phyloP scores from a whole-genome alignment of 2,113 vertebrate genomes.

The Platysternon megacephalum region DNA sequence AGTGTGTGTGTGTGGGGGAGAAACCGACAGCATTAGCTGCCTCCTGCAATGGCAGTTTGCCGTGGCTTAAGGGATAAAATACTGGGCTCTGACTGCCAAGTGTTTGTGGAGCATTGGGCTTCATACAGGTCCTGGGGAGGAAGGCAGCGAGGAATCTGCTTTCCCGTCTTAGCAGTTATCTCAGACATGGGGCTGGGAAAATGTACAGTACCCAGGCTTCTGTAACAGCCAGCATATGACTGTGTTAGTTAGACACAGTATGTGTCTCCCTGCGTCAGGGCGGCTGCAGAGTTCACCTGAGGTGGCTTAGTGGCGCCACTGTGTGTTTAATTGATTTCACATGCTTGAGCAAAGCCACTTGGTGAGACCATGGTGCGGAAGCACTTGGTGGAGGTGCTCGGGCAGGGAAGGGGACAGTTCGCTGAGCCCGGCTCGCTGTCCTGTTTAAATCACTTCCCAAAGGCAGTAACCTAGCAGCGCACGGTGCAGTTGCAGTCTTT shows the following conservation, averaged over 20 bases:
- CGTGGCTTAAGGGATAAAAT: constrained; percentile 34
- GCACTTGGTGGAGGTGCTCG: not conserved
- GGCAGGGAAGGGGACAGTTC: not conserved
- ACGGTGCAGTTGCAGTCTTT: not conserved
- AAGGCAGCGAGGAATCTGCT: not conserved
- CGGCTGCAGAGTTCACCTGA: not conserved
- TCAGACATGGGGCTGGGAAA: not conserved
- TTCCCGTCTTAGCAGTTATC: not conserved
- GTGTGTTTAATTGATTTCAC: not conserved
- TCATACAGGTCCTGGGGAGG: not conserved
- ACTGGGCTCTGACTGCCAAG: constrained; percentile 3
- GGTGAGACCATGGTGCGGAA: not conserved
- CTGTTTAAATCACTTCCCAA: not conserved
- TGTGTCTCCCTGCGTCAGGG: not conserved
- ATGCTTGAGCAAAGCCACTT: not conserved
- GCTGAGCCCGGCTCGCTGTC: not conserved
- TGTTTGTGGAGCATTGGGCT: not conserved
- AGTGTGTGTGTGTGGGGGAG: not conserved
- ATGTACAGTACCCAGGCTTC: not conserved
- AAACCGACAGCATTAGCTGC: constrained; percentile 14
- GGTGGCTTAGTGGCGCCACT: not conserved
- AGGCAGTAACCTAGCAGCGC: not conserved
- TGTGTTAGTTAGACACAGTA: not conserved
- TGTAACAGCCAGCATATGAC: not conserved
- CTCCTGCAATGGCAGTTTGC: not conserved